Evolutionary conservation across 2,113 vertebrate species (phyloP).

Genomic region (Phrynocephalus versicolor): DNA sequence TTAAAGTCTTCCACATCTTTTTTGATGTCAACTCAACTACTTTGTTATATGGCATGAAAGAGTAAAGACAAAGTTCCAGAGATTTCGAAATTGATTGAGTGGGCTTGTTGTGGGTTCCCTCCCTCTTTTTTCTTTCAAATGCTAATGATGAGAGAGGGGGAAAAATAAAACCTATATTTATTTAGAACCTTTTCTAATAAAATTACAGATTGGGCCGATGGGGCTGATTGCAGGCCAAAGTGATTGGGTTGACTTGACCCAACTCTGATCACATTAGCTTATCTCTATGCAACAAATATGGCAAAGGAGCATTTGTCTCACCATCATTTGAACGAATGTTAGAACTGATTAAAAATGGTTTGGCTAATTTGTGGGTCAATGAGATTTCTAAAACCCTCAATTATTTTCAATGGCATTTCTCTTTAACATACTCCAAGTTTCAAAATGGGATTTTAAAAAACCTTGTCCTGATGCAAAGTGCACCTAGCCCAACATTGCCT

Average conservation of each 20-base stretch:
- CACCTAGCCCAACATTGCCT: not conserved
- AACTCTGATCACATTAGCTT: not conserved
- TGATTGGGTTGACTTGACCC: slow-evolving; percentile 29
- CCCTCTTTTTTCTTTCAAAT: not conserved
- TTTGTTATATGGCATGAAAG: slow-evolving; percentile 30
- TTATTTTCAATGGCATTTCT: slow-evolving; percentile 1
- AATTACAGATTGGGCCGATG: not conserved
- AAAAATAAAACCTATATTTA: not conserved
- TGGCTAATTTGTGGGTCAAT: slow-evolving; percentile 9
- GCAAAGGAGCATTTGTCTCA: slow-evolving; percentile 24
- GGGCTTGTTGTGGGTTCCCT: not conserved
- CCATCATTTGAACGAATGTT: slow-evolving; percentile 24
- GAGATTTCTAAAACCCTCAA: not conserved
- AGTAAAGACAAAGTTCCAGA: slow-evolving; percentile 27
- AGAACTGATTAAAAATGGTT: slow-evolving; percentile 24
- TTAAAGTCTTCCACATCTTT: slow-evolving; percentile 37
- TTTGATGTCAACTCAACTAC: slow-evolving; percentile 33
- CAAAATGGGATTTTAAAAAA: not conserved
- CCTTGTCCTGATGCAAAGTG: not conserved
- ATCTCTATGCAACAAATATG: slow-evolving; percentile 17
- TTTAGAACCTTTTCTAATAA: slow-evolving; percentile 12
- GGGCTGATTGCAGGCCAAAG: accelerated
- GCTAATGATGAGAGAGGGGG: slow-evolving; percentile 11
- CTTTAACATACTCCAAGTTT: not conserved
- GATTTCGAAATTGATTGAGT: slow-evolving; percentile 30